These are phyloP conservation scores for Orthonevra nobilis DNA, from an alignment of 2,888 invertebrate genomes.

Conservation along the genomic window DNA sequence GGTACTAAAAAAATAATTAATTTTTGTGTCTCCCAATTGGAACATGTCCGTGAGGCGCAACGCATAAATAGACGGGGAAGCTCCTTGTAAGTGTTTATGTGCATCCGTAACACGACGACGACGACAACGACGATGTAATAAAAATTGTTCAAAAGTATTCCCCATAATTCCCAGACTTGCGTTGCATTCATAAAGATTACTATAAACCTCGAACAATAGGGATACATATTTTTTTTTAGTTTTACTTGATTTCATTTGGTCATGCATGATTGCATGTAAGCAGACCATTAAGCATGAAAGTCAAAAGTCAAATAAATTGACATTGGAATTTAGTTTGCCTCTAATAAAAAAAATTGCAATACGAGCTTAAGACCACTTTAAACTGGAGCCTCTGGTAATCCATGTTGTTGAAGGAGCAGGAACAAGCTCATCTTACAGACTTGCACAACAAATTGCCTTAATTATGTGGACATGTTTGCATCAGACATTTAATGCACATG, in stretches of 20 bases:
- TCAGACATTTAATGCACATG: slow-evolving; percentile 20
- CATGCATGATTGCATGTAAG: slow-evolving; percentile 58
- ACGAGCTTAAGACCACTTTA: neutral
- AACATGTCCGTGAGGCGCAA: slow-evolving; percentile 43
- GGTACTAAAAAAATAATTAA: slow-evolving; percentile 39
- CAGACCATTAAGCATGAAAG: slow-evolving; percentile 45
- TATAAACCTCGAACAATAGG: slow-evolving; percentile 8
- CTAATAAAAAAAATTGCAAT: slow-evolving; percentile 1
- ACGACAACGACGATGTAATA: slow-evolving; percentile 35
- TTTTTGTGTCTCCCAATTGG: slow-evolving; percentile 36
- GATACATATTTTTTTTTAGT: too few relatives aligned
- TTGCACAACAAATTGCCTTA: slow-evolving; percentile 21
- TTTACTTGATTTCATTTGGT: slow-evolving; percentile 20
- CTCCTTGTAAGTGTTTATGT: neutral
- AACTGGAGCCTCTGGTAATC: slow-evolving; percentile 19
- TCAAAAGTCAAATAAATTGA: slow-evolving; percentile 34
- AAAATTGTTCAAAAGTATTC: slow-evolving; percentile 41
- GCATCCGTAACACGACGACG: slow-evolving; percentile 16
- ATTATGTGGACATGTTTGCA: slow-evolving; percentile 11
- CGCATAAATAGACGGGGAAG: slow-evolving; percentile 18
- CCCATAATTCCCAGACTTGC: slow-evolving; percentile 3
- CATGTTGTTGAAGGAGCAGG: neutral
- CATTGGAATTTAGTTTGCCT: neutral
- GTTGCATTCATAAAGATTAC: too few relatives aligned
- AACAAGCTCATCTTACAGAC: neutral